phyloP scores from a whole-genome alignment of 2,113 vertebrate species.

The Lasiurus cinereus region DNA sequence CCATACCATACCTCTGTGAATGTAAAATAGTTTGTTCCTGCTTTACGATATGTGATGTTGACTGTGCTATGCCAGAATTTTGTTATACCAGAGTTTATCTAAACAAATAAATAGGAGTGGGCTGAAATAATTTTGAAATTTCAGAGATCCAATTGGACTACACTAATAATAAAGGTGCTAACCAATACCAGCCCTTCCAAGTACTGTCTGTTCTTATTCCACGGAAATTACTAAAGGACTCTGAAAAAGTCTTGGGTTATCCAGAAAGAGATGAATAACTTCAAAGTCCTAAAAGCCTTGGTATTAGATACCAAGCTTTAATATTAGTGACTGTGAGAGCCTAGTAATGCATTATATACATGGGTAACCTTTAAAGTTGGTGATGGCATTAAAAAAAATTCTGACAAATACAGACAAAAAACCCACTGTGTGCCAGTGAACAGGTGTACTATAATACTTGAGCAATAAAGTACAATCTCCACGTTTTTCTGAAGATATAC shows the following conservation, averaged over 20 bases:
- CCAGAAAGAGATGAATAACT: slow-evolving; percentile 19
- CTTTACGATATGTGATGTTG: neutral
- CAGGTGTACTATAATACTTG: neutral
- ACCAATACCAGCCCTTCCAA: neutral
- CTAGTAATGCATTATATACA: neutral
- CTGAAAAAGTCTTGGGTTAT: neutral
- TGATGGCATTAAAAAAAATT: neutral
- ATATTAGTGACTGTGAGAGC: neutral
- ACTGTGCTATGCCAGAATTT: slow-evolving; percentile 8
- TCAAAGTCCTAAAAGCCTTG: slow-evolving; percentile 15
- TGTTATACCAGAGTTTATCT: neutral
- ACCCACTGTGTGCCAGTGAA: neutral
- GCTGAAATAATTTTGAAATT: slow-evolving; percentile 46
- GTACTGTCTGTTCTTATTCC: slow-evolving; percentile 3
- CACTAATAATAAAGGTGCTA: slow-evolving; percentile 20
- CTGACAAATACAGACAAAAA: slow-evolving; percentile 19
- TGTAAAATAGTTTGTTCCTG: neutral
- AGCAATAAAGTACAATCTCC: neutral
- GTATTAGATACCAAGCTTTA: neutral
- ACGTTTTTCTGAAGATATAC: neutral
- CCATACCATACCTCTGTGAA: slow-evolving; percentile 9
- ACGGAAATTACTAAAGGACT: neutral
- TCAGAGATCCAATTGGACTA: neutral
- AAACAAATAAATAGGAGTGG: neutral
- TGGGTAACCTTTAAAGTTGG: neutral